phyloP scores from a whole-genome alignment of 2,888 invertebrate genomes.

The Pteria penguin region DNA sequence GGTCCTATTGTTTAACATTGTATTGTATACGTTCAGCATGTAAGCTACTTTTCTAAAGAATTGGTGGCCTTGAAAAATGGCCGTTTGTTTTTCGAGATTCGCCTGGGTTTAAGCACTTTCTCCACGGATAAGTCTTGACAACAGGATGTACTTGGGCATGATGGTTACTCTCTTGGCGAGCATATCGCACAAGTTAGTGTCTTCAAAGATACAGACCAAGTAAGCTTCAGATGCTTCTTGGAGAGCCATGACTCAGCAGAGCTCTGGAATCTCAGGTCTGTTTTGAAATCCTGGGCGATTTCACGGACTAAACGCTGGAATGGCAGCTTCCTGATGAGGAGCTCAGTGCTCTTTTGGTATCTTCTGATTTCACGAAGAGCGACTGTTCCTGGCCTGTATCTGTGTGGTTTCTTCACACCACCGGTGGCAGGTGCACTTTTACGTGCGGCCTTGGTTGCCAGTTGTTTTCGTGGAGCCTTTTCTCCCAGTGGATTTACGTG shows the following conservation, averaged over 20 bases:
- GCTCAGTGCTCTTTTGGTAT: constrained; percentile 76
- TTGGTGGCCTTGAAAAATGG: constrained; percentile 42
- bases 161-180: constrained; percentile 98
- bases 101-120: constrained; percentile 84
- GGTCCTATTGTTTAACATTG: no score
- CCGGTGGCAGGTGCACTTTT: constrained; percentile 75
- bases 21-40: no score
- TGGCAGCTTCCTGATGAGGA: constrained; percentile 31
- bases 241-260: constrained; percentile 22
- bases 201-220: constrained; percentile 91
- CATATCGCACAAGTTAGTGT: constrained; percentile 98
- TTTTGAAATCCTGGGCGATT: constrained; percentile 29
- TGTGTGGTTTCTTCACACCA: constrained; percentile 75
- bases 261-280: constrained; percentile 19
- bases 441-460: constrained; percentile 75
- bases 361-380: constrained; percentile 75
- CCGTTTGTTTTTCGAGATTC: constrained; percentile 23
- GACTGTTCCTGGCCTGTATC: constrained; percentile 76
- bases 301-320: constrained; percentile 34
- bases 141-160: constrained; percentile 98
- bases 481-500: constrained; percentile 80
- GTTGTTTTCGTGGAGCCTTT: constrained; percentile 79
- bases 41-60: constrained; percentile 20
- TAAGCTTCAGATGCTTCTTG: constrained; percentile 71
- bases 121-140: constrained; percentile 96